Evolutionary conservation across 1,140 invertebrate genomes (phyloP).

Genomic region (Drosophila mauritiana): DNA sequence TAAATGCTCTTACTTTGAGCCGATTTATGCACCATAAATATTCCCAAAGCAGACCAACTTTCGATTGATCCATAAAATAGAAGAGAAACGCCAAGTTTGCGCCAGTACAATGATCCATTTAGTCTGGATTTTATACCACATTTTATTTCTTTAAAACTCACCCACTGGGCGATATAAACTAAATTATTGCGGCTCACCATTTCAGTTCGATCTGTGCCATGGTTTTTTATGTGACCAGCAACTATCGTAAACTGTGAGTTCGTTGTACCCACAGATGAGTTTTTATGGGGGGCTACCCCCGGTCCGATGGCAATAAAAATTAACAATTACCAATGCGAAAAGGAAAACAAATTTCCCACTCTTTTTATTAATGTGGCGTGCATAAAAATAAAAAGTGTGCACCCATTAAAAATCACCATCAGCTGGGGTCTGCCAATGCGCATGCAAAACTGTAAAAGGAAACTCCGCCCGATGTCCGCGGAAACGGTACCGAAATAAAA

Average conservation of each 20-base stretch:
- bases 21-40: neutral
- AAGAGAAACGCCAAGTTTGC: neutral
- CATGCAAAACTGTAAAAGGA: conserved; percentile 36
- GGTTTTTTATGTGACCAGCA: conserved; percentile 24
- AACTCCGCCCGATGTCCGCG: conserved; percentile 17
- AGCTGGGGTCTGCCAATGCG: neutral
- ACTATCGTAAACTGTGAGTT: conserved; percentile 60
- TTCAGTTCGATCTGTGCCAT: conserved; percentile 21
- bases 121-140: neutral
- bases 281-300: conserved; percentile 14
- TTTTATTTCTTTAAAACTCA: conserved; percentile 14
- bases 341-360: conserved; percentile 21
- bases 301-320: conserved; percentile 56
- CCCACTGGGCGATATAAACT: conserved; percentile 16
- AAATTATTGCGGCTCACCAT: conserved; percentile 15
- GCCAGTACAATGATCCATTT: neutral
- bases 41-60: neutral
- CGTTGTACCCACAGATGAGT: conserved; percentile 34
- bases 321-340: conserved; percentile 56
- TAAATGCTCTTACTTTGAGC: neutral
- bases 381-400: conserved; percentile 55
- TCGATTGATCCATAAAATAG: neutral
- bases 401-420: conserved; percentile 32
- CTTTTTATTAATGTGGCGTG: conserved; percentile 59
- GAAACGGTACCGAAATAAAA: conserved; percentile 18